Conservation (phyloP, 2,113 vertebrate genomes). For the Pandion haliaetus region DNA sequence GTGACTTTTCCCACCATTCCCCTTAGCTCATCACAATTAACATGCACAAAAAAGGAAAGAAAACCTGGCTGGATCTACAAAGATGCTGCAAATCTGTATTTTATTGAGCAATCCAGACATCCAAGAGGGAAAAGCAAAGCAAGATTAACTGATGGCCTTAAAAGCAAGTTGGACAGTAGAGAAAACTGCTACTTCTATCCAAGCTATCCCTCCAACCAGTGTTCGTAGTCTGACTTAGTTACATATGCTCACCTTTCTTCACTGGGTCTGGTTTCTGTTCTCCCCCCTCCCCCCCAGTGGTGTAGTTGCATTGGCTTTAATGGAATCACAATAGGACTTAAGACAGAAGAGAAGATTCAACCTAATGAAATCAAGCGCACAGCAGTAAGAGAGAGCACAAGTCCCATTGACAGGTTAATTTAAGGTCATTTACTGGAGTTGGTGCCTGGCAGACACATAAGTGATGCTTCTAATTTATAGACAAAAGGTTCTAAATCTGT, state of each 20-base stretch:
- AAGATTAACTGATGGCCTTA: neutral
- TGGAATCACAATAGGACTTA: neutral
- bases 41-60: neutral
- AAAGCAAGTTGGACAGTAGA: neutral
- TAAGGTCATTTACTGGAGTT: neutral
- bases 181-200: neutral
- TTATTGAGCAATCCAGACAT: neutral
- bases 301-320: neutral
- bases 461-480: neutral
- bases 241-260: neutral
- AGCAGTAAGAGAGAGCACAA: neutral
- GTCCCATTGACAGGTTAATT: neutral
- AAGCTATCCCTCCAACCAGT: neutral
- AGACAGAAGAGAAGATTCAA: neutral
- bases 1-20: neutral
- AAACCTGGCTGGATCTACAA: neutral
- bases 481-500: neutral
- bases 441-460: neutral
- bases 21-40: neutral
- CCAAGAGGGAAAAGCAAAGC: neutral
- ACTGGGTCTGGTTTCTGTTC: neutral
- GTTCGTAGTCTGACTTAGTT: neutral
- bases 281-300: too few species aligned
- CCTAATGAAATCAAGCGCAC: neutral
- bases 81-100: neutral